These are phyloP conservation scores for Nematolebias whitei DNA, from an alignment of 2,113 vertebrate species.

Conservation along the genomic window DNA sequence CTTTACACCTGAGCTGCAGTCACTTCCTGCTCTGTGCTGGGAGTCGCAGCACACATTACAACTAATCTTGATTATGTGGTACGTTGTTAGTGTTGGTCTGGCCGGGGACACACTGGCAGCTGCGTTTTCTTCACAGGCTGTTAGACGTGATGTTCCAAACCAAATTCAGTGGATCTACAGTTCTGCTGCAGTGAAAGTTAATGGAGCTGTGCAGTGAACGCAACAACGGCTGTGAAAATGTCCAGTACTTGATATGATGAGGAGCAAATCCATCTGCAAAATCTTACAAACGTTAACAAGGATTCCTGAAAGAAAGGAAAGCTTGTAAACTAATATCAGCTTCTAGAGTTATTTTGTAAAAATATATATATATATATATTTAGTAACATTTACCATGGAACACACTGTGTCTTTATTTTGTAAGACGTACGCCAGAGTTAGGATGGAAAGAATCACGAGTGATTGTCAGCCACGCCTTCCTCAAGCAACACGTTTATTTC, in stretches of 20 bases:
- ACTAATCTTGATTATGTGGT: slow-evolving; percentile 60
- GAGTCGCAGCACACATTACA: slow-evolving; percentile 60
- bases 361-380: no score
- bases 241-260: slow-evolving; percentile 18
- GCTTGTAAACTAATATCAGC: background rate
- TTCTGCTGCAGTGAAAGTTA: slow-evolving; percentile 7
- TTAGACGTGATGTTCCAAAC: slow-evolving; percentile 45
- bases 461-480: no score
- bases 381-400: background rate
- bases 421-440: no score
- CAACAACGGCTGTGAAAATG: slow-evolving; percentile 21
- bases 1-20: slow-evolving; percentile 12
- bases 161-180: slow-evolving; percentile 25
- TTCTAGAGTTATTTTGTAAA: no score
- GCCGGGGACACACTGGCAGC: slow-evolving; percentile 23
- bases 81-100: slow-evolving; percentile 55
- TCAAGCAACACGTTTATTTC: no score
- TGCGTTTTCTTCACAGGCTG: slow-evolving; percentile 39
- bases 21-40: slow-evolving; percentile 26
- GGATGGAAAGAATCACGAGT: no score
- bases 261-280: slow-evolving; percentile 11
- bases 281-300: slow-evolving; percentile 1
- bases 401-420: background rate
- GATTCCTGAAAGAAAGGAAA: slow-evolving; percentile 5
- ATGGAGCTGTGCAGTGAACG: slow-evolving; percentile 13